These are phyloP conservation scores for Clunio marinus DNA, from an alignment of 2,888 invertebrate species.

Conservation along the genomic window DNA sequence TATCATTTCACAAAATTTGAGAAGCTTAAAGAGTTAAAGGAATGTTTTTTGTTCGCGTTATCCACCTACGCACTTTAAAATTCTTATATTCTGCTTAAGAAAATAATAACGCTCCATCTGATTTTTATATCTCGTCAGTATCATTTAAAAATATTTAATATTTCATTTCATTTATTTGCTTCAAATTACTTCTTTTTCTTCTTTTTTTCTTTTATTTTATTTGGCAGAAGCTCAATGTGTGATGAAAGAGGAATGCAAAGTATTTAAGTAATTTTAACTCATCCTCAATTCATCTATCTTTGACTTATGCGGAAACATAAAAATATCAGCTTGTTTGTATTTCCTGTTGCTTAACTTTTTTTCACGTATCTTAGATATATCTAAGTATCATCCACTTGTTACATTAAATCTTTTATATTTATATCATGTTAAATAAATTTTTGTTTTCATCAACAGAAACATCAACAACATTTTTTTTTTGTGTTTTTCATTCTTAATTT, in stretches of 20 bases:
- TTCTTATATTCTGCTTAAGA: not conserved
- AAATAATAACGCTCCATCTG: not conserved
- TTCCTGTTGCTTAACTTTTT: not conserved
- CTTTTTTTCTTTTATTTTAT: not conserved
- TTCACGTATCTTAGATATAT: no score
- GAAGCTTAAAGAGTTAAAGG: not conserved
- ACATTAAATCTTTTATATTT: not conserved
- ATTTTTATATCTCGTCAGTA: not conserved
- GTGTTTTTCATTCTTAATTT: no score
- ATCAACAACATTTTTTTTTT: not conserved
- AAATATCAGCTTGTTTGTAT: conserved; percentile 1
- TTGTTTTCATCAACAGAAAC: conserved; percentile 6
- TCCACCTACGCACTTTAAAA: not conserved
- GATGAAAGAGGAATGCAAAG: conserved; percentile 5
- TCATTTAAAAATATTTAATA: conserved; percentile 8
- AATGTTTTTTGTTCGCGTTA: not conserved
- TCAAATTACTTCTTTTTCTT: conserved; percentile 7
- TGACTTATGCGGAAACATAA: conserved; percentile 6
- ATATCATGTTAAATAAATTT: conserved; percentile 6
- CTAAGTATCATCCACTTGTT: no score
- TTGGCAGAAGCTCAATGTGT: conserved; percentile 25
- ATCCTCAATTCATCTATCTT: not conserved
- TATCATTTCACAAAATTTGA: not conserved
- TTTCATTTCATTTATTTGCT: not conserved
- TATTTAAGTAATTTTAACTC: not conserved